Percentiles rank a stretch among this genome's conserved stretches.
These are phyloP conservation scores for Neoniphon sammara DNA, from an alignment of 2,797 vertebrate species.

Conservation along the genomic window DNA sequence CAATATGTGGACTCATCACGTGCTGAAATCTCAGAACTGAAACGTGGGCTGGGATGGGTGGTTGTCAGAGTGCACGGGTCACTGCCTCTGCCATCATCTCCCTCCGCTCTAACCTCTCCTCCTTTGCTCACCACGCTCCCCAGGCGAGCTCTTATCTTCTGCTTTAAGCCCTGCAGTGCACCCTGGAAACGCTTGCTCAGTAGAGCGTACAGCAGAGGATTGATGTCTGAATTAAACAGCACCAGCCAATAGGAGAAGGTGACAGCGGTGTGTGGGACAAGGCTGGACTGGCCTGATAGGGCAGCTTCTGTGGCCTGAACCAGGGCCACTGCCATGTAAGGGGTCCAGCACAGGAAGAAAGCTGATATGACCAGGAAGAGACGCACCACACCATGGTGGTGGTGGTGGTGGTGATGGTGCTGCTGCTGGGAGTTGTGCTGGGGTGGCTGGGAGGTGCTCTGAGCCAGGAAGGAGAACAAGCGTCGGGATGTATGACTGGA, in stretches of 20 bases:
- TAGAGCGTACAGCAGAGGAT: slow-evolving; percentile 87
- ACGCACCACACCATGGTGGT: slow-evolving; percentile 80
- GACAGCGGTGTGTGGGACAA: slow-evolving; percentile 76
- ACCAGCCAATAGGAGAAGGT: slow-evolving; percentile 86
- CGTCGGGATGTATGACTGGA: slow-evolving; percentile 47
- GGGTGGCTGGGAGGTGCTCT: slow-evolving; percentile 52
- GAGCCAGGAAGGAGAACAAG: slow-evolving; percentile 73
- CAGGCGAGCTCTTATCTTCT: slow-evolving; percentile 74
- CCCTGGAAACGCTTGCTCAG: slow-evolving; percentile 86
- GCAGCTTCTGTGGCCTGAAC: slow-evolving; percentile 83
- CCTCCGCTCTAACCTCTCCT: slow-evolving; percentile 40
- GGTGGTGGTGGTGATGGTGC: slow-evolving; percentile 14
- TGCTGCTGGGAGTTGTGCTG: slow-evolving; percentile 71
- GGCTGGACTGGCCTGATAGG: slow-evolving; percentile 67
- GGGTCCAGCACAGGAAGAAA: slow-evolving; percentile 89
- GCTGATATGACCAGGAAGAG: slow-evolving; percentile 83
- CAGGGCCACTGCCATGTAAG: slow-evolving; percentile 82
- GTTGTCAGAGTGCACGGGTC: slow-evolving; percentile 57
- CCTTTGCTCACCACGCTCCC: slow-evolving; percentile 46
- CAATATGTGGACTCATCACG: slow-evolving; percentile 55
- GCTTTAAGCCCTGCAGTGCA: slow-evolving; percentile 79
- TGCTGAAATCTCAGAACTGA: slow-evolving; percentile 45
- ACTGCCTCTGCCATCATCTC: slow-evolving; percentile 47
- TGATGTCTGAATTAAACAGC: slow-evolving; percentile 87
- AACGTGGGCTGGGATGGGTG: slow-evolving; percentile 20